phyloP scores from a whole-genome alignment of 2,888 invertebrate genomes.

The Amphipyra berbera region DNA sequence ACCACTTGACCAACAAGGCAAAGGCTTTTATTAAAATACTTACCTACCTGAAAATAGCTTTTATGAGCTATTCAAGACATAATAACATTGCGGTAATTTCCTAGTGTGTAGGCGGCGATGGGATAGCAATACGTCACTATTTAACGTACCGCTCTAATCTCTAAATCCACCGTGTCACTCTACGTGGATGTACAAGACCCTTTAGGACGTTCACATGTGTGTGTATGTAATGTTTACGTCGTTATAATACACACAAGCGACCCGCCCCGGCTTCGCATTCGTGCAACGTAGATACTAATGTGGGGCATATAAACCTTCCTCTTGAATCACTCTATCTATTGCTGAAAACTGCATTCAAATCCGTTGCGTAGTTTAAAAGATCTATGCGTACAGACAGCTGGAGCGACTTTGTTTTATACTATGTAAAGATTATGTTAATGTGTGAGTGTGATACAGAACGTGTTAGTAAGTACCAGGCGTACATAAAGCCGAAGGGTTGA shows the following conservation, averaged over 20 bases:
- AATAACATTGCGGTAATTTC: neutral
- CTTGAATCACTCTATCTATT: too few relatives aligned
- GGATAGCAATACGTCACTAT: slow-evolving; percentile 16
- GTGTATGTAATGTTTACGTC: neutral
- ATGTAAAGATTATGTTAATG: slow-evolving; percentile 3
- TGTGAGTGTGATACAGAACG: slow-evolving; percentile 10
- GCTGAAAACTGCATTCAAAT: too few relatives aligned
- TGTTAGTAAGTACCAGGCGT: slow-evolving; percentile 13
- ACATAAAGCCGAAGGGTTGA: slow-evolving; percentile 21
- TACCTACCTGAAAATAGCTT: too few relatives aligned
- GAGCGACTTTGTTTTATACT: too few relatives aligned
- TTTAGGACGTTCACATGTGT: slow-evolving; percentile 1
- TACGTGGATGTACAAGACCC: slow-evolving; percentile 4
- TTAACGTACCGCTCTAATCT: slow-evolving; percentile 27
- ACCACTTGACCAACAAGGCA: too few relatives aligned
- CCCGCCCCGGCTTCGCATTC: too few relatives aligned
- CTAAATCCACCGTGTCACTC: slow-evolving; percentile 28
- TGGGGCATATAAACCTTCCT: too few relatives aligned
- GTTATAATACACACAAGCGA: slow-evolving; percentile 2
- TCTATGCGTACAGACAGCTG: too few relatives aligned
- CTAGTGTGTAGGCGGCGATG: neutral
- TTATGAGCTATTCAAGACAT: too few relatives aligned
- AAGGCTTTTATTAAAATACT: too few relatives aligned
- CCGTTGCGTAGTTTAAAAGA: too few relatives aligned
- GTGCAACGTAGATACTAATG: too few relatives aligned